Percentiles rank a stretch among this genome's conserved stretches.
phyloP scores from a whole-genome alignment of 2,113 vertebrate genomes.

The Notechis scutatus region DNA sequence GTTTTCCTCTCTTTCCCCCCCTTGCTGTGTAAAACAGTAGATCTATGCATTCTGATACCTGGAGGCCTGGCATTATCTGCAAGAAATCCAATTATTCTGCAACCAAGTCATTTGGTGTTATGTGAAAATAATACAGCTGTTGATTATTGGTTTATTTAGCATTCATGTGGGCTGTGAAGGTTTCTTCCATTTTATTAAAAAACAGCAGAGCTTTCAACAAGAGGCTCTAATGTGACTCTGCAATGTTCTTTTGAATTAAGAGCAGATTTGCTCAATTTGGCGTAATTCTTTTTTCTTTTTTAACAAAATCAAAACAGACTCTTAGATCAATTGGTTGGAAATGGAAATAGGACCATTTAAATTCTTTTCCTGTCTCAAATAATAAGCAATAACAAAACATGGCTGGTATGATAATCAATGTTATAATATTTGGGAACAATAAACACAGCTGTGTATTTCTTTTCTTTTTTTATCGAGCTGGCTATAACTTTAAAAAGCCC shows the following conservation, averaged over 20 bases:
- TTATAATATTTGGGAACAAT: conserved; percentile 23
- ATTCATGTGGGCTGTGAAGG: background rate
- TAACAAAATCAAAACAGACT: conserved; percentile 15
- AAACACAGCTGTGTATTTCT: conserved; percentile 33
- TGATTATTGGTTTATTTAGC: background rate
- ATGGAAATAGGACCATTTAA: background rate
- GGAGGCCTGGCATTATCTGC: background rate
- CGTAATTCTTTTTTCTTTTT: conserved; percentile 13
- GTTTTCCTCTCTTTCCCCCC: background rate
- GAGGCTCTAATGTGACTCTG: background rate
- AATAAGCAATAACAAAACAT: background rate
- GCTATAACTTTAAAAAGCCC: background rate
- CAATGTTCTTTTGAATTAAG: background rate
- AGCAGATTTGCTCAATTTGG: background rate
- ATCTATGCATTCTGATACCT: background rate
- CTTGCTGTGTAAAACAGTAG: background rate
- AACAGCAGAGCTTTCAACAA: background rate
- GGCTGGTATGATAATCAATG: background rate
- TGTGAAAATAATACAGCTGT: background rate
- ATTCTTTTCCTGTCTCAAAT: background rate
- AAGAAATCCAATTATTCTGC: background rate
- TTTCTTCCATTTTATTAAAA: background rate
- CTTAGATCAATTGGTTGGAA: background rate
- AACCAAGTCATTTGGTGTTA: background rate
- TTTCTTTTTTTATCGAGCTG: background rate